These are phyloP conservation scores for Mobula hypostoma DNA, from an alignment of 2,113 vertebrate species.

Conservation along the genomic window DNA sequence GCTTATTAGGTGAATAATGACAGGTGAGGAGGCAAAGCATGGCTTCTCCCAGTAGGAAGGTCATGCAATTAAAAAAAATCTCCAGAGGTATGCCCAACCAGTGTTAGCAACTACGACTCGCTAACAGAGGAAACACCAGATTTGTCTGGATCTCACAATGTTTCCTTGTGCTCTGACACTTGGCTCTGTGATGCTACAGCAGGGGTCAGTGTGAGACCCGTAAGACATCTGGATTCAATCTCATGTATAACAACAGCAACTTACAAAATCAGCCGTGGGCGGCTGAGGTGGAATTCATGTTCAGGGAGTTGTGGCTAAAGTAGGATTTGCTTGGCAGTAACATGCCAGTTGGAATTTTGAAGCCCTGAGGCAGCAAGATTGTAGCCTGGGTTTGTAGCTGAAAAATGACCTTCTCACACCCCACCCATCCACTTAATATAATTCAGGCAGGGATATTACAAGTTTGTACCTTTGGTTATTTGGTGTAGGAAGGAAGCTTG, in stretches of 20 bases:
- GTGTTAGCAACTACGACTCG: not conserved
- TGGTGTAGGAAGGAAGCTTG: not conserved
- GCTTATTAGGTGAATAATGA: not conserved
- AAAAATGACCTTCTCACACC: too few species aligned
- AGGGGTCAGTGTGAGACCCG: too few species aligned
- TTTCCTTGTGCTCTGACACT: not conserved
- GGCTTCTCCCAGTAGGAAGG: too few species aligned
- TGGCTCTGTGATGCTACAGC: too few species aligned
- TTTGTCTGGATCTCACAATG: too few species aligned
- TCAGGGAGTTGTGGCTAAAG: not conserved
- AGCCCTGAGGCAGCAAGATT: not conserved
- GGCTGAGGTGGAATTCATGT: not conserved
- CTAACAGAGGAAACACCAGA: not conserved
- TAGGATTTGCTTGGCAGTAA: not conserved
- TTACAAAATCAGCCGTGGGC: not conserved
- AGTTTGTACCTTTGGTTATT: too few species aligned
- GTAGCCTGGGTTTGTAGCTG: not conserved
- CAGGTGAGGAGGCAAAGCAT: not conserved
- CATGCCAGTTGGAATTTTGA: not conserved
- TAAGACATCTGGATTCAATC: too few species aligned
- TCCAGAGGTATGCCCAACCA: not conserved
- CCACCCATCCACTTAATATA: not conserved
- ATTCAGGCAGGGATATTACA: not conserved
- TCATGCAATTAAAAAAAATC: not conserved
- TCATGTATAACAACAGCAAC: too few species aligned